These are phyloP conservation scores for Volucella zonaria DNA, from an alignment of 2,888 invertebrate species.

Conservation along the genomic window DNA sequence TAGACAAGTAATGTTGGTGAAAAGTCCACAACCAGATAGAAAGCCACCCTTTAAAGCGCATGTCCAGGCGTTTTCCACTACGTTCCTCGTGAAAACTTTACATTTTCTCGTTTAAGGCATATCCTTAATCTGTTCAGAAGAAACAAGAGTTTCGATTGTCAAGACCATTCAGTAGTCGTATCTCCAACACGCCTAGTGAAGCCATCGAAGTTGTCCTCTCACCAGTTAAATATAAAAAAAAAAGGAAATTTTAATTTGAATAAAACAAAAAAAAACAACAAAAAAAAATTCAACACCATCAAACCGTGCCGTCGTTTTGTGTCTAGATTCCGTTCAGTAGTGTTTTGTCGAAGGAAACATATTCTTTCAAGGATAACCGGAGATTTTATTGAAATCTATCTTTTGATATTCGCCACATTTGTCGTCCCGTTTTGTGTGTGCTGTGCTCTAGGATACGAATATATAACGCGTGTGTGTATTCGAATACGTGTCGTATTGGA, in stretches of 20 bases:
- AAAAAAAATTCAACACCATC: conserved; percentile 8
- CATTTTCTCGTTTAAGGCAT: conserved; percentile 12
- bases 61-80: conserved; percentile 35
- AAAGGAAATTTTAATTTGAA: conserved; percentile 34
- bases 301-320: conserved; percentile 41
- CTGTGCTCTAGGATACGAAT: background rate
- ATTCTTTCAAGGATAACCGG: conserved; percentile 23
- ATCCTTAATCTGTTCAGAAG: conserved; percentile 53
- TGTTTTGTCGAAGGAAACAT: conserved; percentile 26
- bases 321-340: conserved; percentile 37
- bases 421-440: conserved; percentile 34
- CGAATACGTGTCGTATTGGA: conserved; percentile 5
- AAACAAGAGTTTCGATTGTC: conserved; percentile 58
- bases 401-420: conserved; percentile 13
- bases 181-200: conserved; percentile 71
- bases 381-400: background rate
- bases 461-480: conserved; percentile 30
- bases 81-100: conserved; percentile 45
- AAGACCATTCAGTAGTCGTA: conserved; percentile 71
- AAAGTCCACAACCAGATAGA: background rate
- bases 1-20: no score
- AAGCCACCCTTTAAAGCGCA: conserved; percentile 62
- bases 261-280: background rate
- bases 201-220: conserved; percentile 45
- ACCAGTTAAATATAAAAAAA: conserved; percentile 36